A percentile compares a stretch with the other conserved stretches of the same genome.
Conservation (phyloP, 2,888 invertebrate genomes). For the Abrostola triplasia region DNA sequence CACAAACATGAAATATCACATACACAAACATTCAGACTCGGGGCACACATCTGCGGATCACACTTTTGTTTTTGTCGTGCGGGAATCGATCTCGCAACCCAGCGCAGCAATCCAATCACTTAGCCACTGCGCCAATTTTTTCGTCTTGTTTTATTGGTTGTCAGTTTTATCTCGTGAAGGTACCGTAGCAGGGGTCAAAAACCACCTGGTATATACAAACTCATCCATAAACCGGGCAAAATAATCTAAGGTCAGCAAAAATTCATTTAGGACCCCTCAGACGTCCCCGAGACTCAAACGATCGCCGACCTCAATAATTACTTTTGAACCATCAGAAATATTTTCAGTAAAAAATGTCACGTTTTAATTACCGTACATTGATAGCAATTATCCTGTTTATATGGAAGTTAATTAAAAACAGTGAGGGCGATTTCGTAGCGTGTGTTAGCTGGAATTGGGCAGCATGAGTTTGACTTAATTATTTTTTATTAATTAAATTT, state of each 20-base stretch:
- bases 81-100: too few species aligned
- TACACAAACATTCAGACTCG: too few species aligned
- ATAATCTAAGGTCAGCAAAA: constrained; percentile 18
- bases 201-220: background rate
- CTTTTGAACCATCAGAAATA: constrained; percentile 15
- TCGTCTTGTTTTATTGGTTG: too few species aligned
- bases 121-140: too few species aligned
- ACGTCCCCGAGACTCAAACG: constrained; percentile 10
- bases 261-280: constrained; percentile 23
- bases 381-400: constrained; percentile 47
- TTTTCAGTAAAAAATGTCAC: constrained; percentile 33
- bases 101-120: too few species aligned
- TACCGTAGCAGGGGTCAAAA: too few species aligned
- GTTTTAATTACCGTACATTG: constrained; percentile 50
- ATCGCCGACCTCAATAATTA: constrained; percentile 45
- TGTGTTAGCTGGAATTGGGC: constrained; percentile 26
- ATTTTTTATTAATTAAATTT: constrained; percentile 2
- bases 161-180: too few species aligned
- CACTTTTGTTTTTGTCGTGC: too few species aligned
- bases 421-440: constrained; percentile 6
- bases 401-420: constrained; percentile 39
- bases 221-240: too few species aligned
- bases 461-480: background rate
- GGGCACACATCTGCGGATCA: too few species aligned
- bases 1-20: too few species aligned